Base-by-base conservation (phyloP, 2,888 invertebrate genomes). In the Standfussiana lucernea region DNA sequence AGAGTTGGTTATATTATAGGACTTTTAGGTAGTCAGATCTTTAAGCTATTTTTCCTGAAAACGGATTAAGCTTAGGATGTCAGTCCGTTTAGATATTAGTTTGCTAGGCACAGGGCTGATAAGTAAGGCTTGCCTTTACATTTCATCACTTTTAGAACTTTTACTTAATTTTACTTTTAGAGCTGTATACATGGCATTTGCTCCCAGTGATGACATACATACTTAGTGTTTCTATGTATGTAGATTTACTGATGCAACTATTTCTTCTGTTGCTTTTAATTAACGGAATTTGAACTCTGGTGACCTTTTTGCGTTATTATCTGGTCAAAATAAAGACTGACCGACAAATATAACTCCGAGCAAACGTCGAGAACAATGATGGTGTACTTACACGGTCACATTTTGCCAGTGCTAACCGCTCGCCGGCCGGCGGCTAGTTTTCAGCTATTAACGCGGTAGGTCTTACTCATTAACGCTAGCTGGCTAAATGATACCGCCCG, bases 371-470 rank as follows among this genome's bases (percentile, higher is more conserved):
- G 86, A 85, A 88, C 83, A 86, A 89, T 90, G 89, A 89, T 88
- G 86, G 86, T 84, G 84, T 88, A 89, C 83, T 84, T 86, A 88
- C 82, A 88, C 80, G 86, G 89, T 89, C 92, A 91, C 86, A 91
- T 92, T 89, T 90, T 88, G 89, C 90, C 80, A 86, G 93, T 93
- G 94, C 93, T 94, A 94, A 94, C 90, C 85, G 90, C 71, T 79
- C 75, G 86, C 91, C 88, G 93, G 89, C 93, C 91, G 94, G 92
- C 95, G 95, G 95, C 95, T 95, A 95, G 96, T 96, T 95, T 93
- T 95, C 94, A 95, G 89, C 92, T 93, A 95, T 96, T 96, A 96
- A 92, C 96, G 94, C 92, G 86, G 95, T 96, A 94, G 94, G 95
- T 94, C 95, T 93, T 95, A 92, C 95, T 96, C 89, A 96, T 96